Percentiles rank a stretch among this genome's conserved stretches.
phyloP scores from a whole-genome alignment of 2,797 vertebrate species.

The Mus minutoides region DNA sequence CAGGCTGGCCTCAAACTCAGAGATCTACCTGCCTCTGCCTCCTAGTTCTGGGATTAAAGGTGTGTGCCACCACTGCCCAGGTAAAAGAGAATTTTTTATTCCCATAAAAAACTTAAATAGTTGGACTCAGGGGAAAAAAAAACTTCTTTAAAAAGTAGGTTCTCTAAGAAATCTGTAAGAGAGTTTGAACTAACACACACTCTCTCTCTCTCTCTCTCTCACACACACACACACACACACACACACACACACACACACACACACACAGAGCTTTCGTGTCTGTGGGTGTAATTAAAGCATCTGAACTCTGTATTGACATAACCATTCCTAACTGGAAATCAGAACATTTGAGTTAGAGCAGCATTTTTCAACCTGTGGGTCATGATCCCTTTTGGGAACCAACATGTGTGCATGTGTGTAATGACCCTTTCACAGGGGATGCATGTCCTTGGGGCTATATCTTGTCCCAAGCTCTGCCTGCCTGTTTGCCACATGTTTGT shows the following conservation, averaged over 20 bases:
- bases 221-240: neutral
- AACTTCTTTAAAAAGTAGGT: constrained; percentile 42
- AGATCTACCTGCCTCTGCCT: neutral
- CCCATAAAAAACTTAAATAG: constrained; percentile 34
- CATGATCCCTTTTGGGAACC: neutral
- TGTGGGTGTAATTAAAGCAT: neutral
- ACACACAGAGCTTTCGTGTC: neutral
- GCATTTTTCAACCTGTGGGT: neutral
- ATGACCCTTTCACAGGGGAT: neutral
- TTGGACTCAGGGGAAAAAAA: neutral
- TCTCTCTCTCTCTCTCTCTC: neutral
- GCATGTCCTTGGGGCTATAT: neutral
- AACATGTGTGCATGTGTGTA: too few species aligned
- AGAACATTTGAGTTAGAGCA: neutral
- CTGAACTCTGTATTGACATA: neutral
- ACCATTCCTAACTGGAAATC: neutral
- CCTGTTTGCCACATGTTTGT: neutral
- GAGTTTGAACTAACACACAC: neutral
- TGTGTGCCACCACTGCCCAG: neutral
- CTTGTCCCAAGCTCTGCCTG: neutral
- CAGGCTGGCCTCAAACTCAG: neutral
- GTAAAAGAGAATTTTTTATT: neutral
- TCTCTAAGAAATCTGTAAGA: constrained; percentile 4
- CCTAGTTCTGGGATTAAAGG: neutral
- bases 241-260: neutral